phyloP scores from a whole-genome alignment of 2,113 vertebrate genomes.

The Alligator sinensis region DNA sequence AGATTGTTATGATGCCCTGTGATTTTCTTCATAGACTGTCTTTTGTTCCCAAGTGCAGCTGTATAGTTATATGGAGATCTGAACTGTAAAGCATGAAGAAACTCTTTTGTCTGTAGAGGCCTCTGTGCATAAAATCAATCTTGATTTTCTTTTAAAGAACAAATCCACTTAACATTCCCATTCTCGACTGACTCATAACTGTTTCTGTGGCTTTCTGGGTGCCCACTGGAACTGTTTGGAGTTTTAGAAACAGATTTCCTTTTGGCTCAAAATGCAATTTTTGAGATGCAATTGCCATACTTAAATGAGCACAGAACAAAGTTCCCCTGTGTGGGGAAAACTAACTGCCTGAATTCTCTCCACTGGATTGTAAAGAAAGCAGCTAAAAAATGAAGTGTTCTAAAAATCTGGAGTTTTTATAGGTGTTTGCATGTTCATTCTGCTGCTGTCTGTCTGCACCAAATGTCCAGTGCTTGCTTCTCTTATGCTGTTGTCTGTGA shows the following conservation, averaged over 20 bases:
- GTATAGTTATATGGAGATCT: constrained; percentile 56
- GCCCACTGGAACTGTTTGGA: background rate
- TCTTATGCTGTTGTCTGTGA: fast-evolving
- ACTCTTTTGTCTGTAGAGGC: constrained; percentile 34
- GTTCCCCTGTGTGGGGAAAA: background rate
- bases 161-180: constrained; percentile 41
- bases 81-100: constrained; percentile 53
- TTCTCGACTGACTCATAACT: constrained; percentile 44
- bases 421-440: background rate
- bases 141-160: constrained; percentile 63
- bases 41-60: constrained; percentile 42
- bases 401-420: background rate
- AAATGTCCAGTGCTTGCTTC: background rate
- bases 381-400: background rate
- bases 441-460: background rate
- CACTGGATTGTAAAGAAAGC: background rate
- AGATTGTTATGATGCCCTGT: constrained; percentile 53
- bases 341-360: fast-evolving
- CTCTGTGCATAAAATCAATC: constrained; percentile 62
- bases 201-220: constrained; percentile 33
- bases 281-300: constrained; percentile 9
- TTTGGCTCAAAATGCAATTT: background rate
- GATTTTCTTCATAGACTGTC: constrained; percentile 32
- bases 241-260: constrained; percentile 61
- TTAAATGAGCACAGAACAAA: background rate